phyloP scores from a whole-genome alignment of 2,888 invertebrate species.

The Hoplodrina blanda region DNA sequence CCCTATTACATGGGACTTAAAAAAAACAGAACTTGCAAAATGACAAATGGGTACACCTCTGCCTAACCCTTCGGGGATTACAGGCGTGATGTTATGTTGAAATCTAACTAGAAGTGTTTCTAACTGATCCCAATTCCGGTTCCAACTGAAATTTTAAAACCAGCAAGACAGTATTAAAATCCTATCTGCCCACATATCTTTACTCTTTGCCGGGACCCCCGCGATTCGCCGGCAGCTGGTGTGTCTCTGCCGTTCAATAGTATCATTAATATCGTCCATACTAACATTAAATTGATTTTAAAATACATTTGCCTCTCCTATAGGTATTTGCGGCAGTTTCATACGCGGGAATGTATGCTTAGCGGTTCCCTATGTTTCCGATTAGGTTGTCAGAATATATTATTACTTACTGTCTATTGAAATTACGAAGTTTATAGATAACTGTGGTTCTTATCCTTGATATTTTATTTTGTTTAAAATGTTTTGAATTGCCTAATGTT shows the following conservation, averaged over 20 bases:
- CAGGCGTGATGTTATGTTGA: too few relatives aligned
- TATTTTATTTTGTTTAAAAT: not conserved
- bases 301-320: slow-evolving; percentile 62
- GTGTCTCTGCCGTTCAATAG: slow-evolving; percentile 74
- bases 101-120: too few relatives aligned
- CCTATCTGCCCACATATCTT: slow-evolving; percentile 24
- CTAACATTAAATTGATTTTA: slow-evolving; percentile 68
- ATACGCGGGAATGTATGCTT: slow-evolving; percentile 46
- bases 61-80: too few relatives aligned
- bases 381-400: slow-evolving; percentile 39
- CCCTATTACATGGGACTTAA: too few relatives aligned
- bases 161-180: not conserved
- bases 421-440: slow-evolving; percentile 7
- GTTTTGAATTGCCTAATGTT: not conserved
- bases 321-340: slow-evolving; percentile 47
- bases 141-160: not conserved
- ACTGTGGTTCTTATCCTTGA: slow-evolving; percentile 13
- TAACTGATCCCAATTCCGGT: too few relatives aligned
- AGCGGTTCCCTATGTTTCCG: slow-evolving; percentile 37
- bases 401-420: slow-evolving; percentile 24
- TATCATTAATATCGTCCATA: slow-evolving; percentile 75
- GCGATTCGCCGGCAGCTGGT: slow-evolving; percentile 75
- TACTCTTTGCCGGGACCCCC: slow-evolving; percentile 73
- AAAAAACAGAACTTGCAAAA: too few relatives aligned
- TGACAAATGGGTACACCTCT: too few relatives aligned